Evolutionary conservation across 2,113 vertebrate genomes (phyloP).

Genomic region (Equus przewalskii): DNA sequence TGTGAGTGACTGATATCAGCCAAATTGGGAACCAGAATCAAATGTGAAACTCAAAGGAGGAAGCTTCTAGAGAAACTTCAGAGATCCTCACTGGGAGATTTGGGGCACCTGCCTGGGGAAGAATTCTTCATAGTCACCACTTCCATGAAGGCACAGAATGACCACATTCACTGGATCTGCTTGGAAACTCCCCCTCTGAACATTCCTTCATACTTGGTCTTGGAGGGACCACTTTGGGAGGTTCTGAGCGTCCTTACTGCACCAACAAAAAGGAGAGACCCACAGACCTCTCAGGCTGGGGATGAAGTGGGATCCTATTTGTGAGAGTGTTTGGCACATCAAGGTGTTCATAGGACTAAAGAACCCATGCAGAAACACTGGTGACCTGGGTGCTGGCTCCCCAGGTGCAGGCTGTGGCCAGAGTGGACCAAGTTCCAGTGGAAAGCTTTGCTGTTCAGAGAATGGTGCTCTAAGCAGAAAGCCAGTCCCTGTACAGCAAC

Average conservation of each 20-base stretch:
- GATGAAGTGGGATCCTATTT: neutral
- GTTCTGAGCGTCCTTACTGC: neutral
- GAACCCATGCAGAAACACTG: neutral
- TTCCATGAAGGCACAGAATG: neutral
- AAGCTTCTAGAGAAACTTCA: neutral
- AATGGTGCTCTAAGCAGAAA: neutral
- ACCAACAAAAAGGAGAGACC: neutral
- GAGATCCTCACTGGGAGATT: neutral
- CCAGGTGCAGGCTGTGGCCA: neutral
- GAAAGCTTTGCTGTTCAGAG: neutral
- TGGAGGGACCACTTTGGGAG: neutral
- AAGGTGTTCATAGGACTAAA: neutral
- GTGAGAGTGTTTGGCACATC: neutral
- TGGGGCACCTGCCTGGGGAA: neutral
- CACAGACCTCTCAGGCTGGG: neutral
- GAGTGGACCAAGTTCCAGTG: fast-evolving
- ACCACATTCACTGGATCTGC: neutral
- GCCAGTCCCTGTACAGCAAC: fast-evolving
- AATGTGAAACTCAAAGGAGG: neutral
- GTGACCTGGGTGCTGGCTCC: neutral
- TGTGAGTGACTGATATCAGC: neutral
- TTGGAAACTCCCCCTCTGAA: neutral
- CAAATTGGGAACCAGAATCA: neutral
- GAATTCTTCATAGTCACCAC: neutral
- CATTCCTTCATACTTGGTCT: neutral